Evolutionary conservation across 2,888 invertebrate species (phyloP).

Genomic region (Ashinkailepas kermadecensis): DNA sequence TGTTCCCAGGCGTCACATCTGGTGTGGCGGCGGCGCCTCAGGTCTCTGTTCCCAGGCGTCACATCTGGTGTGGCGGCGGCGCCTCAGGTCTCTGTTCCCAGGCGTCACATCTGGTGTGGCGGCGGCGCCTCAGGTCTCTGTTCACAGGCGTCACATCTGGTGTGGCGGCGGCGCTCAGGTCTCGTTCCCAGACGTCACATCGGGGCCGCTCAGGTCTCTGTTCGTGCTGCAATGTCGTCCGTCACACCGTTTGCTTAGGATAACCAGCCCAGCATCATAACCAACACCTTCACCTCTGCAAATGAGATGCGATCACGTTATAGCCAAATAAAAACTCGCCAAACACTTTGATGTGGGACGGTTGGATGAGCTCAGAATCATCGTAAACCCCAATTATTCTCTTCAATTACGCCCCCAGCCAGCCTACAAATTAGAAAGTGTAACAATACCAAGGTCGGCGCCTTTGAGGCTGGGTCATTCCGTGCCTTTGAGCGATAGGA

Average conservation of each 20-base stretch:
- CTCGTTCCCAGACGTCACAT: neutral
- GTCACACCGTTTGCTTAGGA: neutral
- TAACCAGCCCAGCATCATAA: neutral
- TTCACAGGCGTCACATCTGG: too few species aligned
- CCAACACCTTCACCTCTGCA: constrained; percentile 16
- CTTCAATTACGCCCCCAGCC: neutral
- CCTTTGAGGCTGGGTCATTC: neutral
- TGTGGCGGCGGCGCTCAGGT: too few species aligned
- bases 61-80: too few species aligned
- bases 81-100: too few species aligned
- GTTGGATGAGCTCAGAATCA: neutral
- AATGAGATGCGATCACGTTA: constrained; percentile 8
- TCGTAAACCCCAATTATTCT: constrained; percentile 13
- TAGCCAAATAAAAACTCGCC: neutral
- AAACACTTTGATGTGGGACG: neutral
- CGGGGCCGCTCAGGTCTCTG: neutral
- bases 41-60: too few species aligned
- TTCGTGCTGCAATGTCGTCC: neutral
- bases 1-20: too few species aligned
- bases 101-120: too few species aligned
- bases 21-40: too few species aligned
- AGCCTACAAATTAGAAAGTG: constrained; percentile 17
- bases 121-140: too few species aligned
- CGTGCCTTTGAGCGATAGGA: neutral
- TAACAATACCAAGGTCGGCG: neutral